phyloP scores from a whole-genome alignment of 1,140 invertebrate genomes.

The Pseudomyrmex pallidus region DNA sequence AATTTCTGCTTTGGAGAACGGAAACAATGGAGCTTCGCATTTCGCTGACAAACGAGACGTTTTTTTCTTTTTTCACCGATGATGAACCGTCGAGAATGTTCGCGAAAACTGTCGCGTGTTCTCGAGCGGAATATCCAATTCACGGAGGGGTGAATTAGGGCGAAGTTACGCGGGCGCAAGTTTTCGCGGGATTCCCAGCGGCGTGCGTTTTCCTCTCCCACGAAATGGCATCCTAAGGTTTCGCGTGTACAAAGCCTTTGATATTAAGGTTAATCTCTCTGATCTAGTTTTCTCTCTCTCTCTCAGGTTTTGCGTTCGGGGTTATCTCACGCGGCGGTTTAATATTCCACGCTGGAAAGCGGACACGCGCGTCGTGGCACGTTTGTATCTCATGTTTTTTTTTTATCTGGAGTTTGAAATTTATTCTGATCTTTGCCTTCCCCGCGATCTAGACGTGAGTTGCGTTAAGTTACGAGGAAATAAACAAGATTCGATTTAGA shows the following conservation, averaged over 20 bases:
- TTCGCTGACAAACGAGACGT: too few relatives aligned
- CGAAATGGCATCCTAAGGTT: conserved; percentile 67
- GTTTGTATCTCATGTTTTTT: neutral
- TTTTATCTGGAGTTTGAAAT: neutral
- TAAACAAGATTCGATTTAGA: too few relatives aligned
- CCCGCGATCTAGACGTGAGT: too few relatives aligned
- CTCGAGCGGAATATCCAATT: neutral
- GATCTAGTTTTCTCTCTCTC: conserved; percentile 66
- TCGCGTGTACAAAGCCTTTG: conserved; percentile 65
- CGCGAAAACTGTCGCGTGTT: neutral
- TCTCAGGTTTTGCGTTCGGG: neutral
- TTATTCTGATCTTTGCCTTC: too few relatives aligned
- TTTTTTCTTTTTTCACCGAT: too few relatives aligned
- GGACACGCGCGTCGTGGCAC: neutral
- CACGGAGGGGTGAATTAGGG: conserved; percentile 29
- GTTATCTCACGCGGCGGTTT: conserved; percentile 15
- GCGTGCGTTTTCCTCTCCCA: conserved; percentile 27
- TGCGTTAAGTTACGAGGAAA: too few relatives aligned
- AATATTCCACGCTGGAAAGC: conserved; percentile 30
- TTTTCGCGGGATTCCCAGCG: conserved; percentile 27
- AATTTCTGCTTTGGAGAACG: too few relatives aligned
- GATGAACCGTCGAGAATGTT: neutral
- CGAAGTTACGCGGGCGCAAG: neutral
- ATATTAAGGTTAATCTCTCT: conserved; percentile 75
- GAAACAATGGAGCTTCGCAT: too few relatives aligned